Evolutionary conservation across 1,140 invertebrate species (phyloP).

Genomic region (Phortica variegata): DNA sequence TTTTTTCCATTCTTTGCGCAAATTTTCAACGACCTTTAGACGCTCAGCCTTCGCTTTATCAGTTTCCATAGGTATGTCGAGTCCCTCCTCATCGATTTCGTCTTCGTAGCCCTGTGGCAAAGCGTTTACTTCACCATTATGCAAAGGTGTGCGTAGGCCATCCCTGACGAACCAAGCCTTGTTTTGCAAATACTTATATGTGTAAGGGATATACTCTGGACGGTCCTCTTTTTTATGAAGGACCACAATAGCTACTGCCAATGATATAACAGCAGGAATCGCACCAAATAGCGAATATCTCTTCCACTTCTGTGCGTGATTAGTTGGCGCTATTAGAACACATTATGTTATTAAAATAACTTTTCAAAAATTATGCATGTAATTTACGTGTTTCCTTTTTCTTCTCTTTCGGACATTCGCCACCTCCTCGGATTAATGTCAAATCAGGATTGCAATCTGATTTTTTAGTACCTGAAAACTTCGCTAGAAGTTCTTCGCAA

Average conservation of each 20-base stretch:
- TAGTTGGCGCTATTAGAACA: not conserved
- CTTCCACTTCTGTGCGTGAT: conserved; percentile 10
- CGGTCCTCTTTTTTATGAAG: conserved; percentile 44
- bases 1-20: conserved; percentile 26
- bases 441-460: not conserved
- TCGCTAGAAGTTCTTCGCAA: conserved; percentile 1
- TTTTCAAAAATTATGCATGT: not conserved
- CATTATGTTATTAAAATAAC: not conserved
- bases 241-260: conserved; percentile 20
- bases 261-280: conserved; percentile 19
- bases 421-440: not conserved
- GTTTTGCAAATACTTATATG: conserved; percentile 67
- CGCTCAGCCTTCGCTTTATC: conserved; percentile 12
- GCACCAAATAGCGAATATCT: conserved; percentile 16
- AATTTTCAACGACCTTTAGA: conserved; percentile 10
- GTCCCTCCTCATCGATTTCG: conserved; percentile 16
- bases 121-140: conserved; percentile 73
- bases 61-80: conserved; percentile 14
- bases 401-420: not conserved
- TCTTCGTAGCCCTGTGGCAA: conserved; percentile 77
- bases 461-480: not conserved
- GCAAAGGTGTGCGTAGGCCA: conserved; percentile 73
- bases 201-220: conserved; percentile 68
- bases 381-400: not conserved
- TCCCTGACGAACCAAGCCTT: conserved; percentile 83